Evolutionary conservation across 2,797 vertebrate species (phyloP).

Genomic region (Myoxocephalus aenaeus): DNA sequence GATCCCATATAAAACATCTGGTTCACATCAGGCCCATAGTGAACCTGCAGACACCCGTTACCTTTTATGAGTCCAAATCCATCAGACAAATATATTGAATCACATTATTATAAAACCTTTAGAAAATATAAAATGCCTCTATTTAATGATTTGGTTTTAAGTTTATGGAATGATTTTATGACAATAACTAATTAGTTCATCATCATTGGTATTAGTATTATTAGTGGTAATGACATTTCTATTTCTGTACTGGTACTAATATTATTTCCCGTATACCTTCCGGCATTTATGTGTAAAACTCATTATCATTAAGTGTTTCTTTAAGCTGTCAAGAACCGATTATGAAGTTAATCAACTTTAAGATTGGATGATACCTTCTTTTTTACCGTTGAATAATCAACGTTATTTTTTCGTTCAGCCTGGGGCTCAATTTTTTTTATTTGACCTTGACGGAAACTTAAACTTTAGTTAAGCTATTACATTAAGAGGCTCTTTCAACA

Average conservation of each 20-base stretch:
- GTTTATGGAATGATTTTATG: background rate
- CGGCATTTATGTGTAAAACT: slow-evolving; percentile 29
- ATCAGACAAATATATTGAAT: background rate
- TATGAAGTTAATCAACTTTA: slow-evolving; percentile 19
- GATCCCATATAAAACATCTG: slow-evolving; percentile 32
- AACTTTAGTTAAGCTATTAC: background rate
- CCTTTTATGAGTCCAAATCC: slow-evolving; percentile 21
- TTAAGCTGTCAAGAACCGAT: slow-evolving; percentile 19
- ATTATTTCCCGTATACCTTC: slow-evolving; percentile 12
- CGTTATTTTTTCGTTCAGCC: slow-evolving; percentile 23
- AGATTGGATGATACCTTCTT: slow-evolving; percentile 20
- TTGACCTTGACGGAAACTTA: slow-evolving; percentile 51
- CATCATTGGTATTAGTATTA: background rate
- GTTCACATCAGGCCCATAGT: slow-evolving; percentile 27
- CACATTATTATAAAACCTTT: background rate
- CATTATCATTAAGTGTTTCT: slow-evolving; percentile 33
- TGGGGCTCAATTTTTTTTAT: slow-evolving; percentile 28
- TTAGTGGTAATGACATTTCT: background rate
- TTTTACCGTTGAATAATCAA: slow-evolving; percentile 34
- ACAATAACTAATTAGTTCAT: background rate
- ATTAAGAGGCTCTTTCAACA: slow-evolving; percentile 2
- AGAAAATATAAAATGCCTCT: background rate
- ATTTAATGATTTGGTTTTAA: background rate
- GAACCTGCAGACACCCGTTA: background rate
- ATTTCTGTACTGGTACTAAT: background rate